These are phyloP conservation scores for Lasioglossum oenotherae DNA, from an alignment of 2,888 invertebrate genomes.

Conservation along the genomic window DNA sequence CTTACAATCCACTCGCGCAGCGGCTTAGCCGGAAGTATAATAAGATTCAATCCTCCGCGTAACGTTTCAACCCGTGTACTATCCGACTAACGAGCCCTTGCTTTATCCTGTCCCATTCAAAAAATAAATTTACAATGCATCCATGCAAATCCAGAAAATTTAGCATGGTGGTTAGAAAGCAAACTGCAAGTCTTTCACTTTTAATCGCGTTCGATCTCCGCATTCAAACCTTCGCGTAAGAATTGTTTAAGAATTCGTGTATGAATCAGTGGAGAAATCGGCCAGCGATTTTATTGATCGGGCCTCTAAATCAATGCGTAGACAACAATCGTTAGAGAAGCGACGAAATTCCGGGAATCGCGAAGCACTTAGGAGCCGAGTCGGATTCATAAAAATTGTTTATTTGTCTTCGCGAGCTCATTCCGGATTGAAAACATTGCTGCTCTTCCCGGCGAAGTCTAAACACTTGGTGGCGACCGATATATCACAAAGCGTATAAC, in stretches of 20 bases:
- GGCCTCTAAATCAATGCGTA: not conserved
- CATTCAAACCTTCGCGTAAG: too few species aligned
- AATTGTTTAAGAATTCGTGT: not conserved
- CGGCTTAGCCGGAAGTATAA: not conserved
- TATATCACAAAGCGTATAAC: constrained; percentile 21
- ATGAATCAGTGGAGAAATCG: not conserved
- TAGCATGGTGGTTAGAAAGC: not conserved
- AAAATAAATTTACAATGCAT: not conserved
- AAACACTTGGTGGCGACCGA: constrained; percentile 11
- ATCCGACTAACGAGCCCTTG: not conserved
- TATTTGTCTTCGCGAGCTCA: constrained; percentile 7
- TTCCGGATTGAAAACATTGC: constrained; percentile 35
- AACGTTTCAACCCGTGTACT: not conserved
- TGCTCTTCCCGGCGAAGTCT: not conserved
- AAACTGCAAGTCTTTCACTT: not conserved
- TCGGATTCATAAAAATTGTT: constrained; percentile 12
- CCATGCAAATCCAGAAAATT: not conserved
- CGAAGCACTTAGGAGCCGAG: not conserved
- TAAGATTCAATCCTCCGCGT: not conserved
- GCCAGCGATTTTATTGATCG: not conserved
- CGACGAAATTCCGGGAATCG: not conserved
- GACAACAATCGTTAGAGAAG: not conserved
- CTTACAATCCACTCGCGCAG: not conserved
- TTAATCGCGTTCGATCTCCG: not conserved
- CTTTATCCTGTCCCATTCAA: not conserved